phyloP scores from a whole-genome alignment of 2,113 vertebrate species.

The Myodes glareolus region DNA sequence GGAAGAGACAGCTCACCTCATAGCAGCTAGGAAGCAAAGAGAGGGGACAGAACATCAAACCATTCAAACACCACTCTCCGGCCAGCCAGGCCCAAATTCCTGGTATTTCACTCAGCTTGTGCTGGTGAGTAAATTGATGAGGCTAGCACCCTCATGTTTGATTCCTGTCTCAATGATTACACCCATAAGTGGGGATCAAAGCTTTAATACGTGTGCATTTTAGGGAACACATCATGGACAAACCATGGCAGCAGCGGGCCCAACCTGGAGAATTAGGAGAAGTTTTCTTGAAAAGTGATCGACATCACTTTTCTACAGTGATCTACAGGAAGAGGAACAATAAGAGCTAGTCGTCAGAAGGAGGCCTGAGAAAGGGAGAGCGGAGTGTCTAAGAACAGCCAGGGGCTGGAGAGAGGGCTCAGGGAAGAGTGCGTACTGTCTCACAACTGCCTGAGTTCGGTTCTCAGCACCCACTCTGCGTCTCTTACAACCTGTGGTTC shows the following conservation, averaged over 20 bases:
- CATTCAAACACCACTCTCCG: not conserved
- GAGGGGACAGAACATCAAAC: not conserved
- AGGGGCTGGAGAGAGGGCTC: not conserved
- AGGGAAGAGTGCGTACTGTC: not conserved
- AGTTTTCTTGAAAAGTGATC: not conserved
- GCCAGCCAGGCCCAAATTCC: not conserved
- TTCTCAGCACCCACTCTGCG: not conserved
- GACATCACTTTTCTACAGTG: too few species aligned
- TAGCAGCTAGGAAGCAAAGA: not conserved
- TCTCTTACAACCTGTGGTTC: not conserved
- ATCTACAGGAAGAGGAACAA: constrained; percentile 3
- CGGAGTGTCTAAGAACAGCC: not conserved
- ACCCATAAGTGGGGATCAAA: not conserved
- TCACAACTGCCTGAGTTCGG: not conserved
- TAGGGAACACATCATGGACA: not conserved
- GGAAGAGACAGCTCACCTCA: not conserved
- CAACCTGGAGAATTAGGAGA: not conserved
- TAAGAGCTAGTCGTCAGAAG: not conserved
- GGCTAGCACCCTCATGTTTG: not conserved
- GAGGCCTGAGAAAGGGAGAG: not conserved
- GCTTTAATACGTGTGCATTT: not conserved
- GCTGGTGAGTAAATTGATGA: not conserved
- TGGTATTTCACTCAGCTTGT: not conserved
- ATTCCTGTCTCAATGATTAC: not conserved
- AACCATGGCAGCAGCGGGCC: not conserved